Base-by-base conservation (phyloP, 2,888 invertebrate species). In the Saturnia japonica region DNA sequence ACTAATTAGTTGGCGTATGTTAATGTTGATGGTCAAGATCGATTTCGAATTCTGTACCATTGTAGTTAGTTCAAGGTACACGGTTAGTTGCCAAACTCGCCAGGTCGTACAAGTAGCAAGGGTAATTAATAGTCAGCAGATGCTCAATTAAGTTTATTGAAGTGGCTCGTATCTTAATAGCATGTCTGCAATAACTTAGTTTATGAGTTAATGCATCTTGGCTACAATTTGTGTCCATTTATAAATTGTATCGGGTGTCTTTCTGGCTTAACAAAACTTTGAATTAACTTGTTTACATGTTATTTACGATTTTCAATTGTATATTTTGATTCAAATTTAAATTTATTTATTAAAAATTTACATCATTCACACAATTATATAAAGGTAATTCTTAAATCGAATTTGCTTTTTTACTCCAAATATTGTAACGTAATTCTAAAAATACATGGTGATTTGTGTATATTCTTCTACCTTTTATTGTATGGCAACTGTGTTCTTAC, bases 41-140 rank as follows among this genome's bases (percentile, higher is more conserved):
- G 12, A 28, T 28, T 60, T 60, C 12, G 57, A 14, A 12, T 28
- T 28, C 57, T 57, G 25, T 12, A 60, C 14, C 14, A 57, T 25
- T 25, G 25, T 25, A 60, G 28, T 25, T 28, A 54, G 25, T 60
- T 54, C 28, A 60, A 4, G 57, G 57, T 11, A 60, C 14, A 28
- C 28, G 14, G 57, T 60, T 28, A 28, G 28, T 60, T 60, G 57
- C 57, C 57, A 60, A 60, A 14, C 57, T 60, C 28, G 11, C 4
- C 14, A 28, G 25, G 25, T 14, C 25, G 57, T 60, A 14, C 28
- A 60, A 60, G 25, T 60, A 60, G 25, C 57, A 60, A 54, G n/a
- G 22, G 57, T 60, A 60, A 60, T 60, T 60, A 60, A 60, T 60
- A 60, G 57, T 60, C 57, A 60, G 25, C 57, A 60, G 57, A 60